Percentiles rank a stretch among this genome's conserved stretches.
phyloP scores from a whole-genome alignment of 2,797 vertebrate genomes.

The Crenichthys baileyi region DNA sequence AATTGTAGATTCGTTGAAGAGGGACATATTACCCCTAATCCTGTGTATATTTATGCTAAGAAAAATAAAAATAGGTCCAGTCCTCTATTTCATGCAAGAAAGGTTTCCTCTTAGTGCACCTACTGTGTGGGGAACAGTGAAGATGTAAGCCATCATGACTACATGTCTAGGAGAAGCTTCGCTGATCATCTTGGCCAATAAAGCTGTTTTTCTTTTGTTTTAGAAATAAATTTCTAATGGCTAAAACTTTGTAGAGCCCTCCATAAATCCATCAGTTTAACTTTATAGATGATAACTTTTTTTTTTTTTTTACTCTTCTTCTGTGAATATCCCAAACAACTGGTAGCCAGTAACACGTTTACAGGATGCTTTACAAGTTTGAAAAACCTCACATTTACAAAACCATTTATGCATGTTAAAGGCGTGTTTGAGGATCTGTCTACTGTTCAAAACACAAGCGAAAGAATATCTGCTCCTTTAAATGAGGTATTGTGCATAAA shows the following conservation, averaged over 20 bases:
- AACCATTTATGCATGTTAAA: no score
- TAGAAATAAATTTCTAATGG: background rate
- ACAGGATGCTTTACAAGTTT: no score
- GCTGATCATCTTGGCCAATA: background rate
- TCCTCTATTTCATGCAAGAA: background rate
- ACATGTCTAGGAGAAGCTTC: no score
- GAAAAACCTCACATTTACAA: no score
- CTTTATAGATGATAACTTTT: background rate
- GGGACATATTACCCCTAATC: conserved; percentile 24
- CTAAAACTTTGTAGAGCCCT: background rate
- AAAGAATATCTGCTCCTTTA: no score
- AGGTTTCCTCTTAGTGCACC: background rate
- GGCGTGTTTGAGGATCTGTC: no score
- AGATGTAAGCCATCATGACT: no score
- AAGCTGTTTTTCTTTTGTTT: background rate
- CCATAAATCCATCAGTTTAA: background rate
- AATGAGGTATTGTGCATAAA: no score
- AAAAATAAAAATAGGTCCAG: conserved; percentile 16
- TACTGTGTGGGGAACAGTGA: background rate
- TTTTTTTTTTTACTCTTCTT: background rate
- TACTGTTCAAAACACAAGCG: no score
- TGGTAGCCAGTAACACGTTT: no score
- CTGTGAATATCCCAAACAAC: background rate
- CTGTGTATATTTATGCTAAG: conserved; percentile 23
- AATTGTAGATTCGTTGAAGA: conserved; percentile 43